phyloP scores from a whole-genome alignment of 2,888 invertebrate species.

The Drosophila borborema region DNA sequence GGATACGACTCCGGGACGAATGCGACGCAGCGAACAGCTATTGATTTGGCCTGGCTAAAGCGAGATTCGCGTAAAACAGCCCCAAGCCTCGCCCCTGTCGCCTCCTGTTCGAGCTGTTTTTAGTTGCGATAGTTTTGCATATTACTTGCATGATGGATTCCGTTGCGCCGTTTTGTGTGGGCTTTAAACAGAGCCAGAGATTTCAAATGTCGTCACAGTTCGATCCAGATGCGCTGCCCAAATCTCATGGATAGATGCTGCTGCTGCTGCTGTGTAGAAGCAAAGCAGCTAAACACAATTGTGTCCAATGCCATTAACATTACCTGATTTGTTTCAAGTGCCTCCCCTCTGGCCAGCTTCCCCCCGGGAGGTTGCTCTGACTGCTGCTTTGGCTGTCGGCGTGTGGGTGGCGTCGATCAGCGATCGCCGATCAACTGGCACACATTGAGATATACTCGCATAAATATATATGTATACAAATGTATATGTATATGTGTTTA shows the following conservation, averaged over 20 bases:
- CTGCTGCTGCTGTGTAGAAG: conserved; percentile 14
- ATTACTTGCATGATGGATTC: conserved; percentile 76
- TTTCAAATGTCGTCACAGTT: conserved; percentile 56
- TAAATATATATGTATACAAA: conserved; percentile 6
- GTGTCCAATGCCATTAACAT: conserved; percentile 64
- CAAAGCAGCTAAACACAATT: conserved; percentile 61
- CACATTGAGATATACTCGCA: conserved; percentile 51
- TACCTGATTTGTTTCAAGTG: conserved; percentile 51
- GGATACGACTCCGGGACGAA: conserved; percentile 51
- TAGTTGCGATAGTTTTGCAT: conserved; percentile 66
- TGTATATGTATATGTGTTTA: not conserved
- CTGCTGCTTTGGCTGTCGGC: conserved; percentile 20
- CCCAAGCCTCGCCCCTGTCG: not conserved
- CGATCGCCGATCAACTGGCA: conserved; percentile 51
- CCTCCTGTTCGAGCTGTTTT: conserved; percentile 26
- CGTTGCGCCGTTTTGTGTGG: conserved; percentile 69
- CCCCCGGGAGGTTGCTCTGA: conserved; percentile 15
- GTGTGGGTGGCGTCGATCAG: conserved; percentile 72
- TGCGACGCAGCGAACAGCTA: conserved; percentile 37
- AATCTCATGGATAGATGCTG: conserved; percentile 24
- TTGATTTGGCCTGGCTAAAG: conserved; percentile 53
- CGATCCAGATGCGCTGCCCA: conserved; percentile 40
- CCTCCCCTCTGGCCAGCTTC: not conserved
- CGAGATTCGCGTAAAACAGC: conserved; percentile 9
- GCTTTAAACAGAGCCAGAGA: conserved; percentile 49